These are phyloP conservation scores for Arctopsyche grandis DNA, from an alignment of 1,140 invertebrate genomes.

Conservation along the genomic window DNA sequence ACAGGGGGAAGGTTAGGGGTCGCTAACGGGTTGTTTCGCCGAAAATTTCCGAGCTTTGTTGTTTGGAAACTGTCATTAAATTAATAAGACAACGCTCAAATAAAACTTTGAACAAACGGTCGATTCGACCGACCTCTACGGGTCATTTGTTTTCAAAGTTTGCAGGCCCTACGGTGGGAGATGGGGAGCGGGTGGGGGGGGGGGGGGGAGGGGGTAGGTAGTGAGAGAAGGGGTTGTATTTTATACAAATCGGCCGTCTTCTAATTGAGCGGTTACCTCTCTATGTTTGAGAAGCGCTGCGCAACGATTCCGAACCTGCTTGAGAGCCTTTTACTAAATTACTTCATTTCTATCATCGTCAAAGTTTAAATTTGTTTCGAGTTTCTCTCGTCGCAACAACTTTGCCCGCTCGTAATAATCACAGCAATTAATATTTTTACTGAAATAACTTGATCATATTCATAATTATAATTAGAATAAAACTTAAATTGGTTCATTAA, in stretches of 20 bases:
- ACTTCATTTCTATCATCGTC: not conserved
- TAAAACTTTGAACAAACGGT: conserved; percentile 16
- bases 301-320: not conserved
- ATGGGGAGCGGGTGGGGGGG: not conserved
- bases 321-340: no score
- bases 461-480: no score
- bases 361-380: conserved; percentile 16
- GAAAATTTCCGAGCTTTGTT: conserved; percentile 22
- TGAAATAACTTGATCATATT: no score
- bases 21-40: not conserved
- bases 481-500: no score
- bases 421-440: no score
- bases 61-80: conserved; percentile 53
- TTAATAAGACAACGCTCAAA: conserved; percentile 54
- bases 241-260: not conserved
- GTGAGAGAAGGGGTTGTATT: not conserved
- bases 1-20: not conserved
- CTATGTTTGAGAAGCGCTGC: not conserved
- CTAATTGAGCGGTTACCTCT: not conserved
- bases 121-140: not conserved
- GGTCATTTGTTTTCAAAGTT: conserved; percentile 18
- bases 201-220: no score
- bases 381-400: not conserved
- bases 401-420: no score
- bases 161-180: not conserved